phyloP scores from a whole-genome alignment of 1,140 invertebrate species.

The Lepidurus arcticus region DNA sequence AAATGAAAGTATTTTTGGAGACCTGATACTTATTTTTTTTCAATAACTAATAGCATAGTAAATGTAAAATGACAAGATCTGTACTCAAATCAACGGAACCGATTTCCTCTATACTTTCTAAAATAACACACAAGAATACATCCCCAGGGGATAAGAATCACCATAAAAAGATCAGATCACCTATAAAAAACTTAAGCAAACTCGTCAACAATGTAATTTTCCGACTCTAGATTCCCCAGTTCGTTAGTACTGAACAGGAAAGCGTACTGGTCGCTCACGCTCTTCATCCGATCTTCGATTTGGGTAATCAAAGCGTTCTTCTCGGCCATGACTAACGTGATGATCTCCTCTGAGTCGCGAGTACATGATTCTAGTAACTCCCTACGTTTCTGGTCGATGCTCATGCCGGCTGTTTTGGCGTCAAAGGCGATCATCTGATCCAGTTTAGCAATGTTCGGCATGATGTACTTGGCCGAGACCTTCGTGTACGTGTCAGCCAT shows the following conservation, averaged over 20 bases:
- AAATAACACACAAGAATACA: too few species aligned
- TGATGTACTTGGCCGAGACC: conserved; percentile 32
- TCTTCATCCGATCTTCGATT: neutral
- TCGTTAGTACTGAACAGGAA: neutral
- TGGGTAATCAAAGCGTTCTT: conserved; percentile 23
- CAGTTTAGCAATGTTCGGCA: conserved; percentile 24
- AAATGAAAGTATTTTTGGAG: too few species aligned
- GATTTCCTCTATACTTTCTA: too few species aligned
- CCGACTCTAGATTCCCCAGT: neutral
- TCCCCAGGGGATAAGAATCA: too few species aligned
- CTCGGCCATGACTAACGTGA: conserved; percentile 26
- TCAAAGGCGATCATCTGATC: conserved; percentile 26
- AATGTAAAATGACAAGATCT: too few species aligned
- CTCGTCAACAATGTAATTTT: neutral
- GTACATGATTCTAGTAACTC: conserved; percentile 23
- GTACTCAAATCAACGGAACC: too few species aligned
- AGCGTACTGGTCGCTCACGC: neutral
- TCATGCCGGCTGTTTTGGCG: conserved; percentile 1
- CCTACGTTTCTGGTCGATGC: neutral
- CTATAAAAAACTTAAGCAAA: neutral
- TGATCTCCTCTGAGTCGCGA: conserved; percentile 24
- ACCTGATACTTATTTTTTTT: too few species aligned
- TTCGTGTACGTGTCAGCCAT: conserved; percentile 28
- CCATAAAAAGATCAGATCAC: too few species aligned
- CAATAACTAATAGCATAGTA: too few species aligned